Evolutionary conservation across 2,888 invertebrate species (phyloP).

Genomic region (Limnephilus lunatus): DNA sequence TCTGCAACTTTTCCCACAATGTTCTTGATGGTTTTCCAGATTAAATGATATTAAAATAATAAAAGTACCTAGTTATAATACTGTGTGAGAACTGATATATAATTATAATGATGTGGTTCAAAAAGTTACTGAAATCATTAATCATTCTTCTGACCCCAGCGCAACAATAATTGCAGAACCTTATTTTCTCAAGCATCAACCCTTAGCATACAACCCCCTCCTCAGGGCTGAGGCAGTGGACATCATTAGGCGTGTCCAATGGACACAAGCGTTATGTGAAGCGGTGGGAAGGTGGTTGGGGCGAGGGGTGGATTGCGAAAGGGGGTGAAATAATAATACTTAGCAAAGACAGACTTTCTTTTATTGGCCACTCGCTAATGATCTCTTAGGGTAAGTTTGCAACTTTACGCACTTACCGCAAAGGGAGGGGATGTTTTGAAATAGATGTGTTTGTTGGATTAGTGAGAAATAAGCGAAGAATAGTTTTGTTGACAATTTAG

Average conservation of each 20-base stretch:
- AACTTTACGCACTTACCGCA: not conserved
- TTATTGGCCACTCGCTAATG: conserved; percentile 62
- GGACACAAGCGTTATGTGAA: conserved; percentile 16
- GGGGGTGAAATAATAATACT: conserved; percentile 46
- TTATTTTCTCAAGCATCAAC: not conserved
- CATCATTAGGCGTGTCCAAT: conserved; percentile 56
- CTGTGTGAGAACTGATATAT: not conserved
- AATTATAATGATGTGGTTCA: not conserved
- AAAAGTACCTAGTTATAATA: not conserved
- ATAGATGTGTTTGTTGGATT: not conserved
- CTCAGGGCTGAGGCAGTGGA: conserved; percentile 30
- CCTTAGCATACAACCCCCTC: not conserved
- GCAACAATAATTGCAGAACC: conserved; percentile 29
- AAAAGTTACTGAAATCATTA: not conserved
- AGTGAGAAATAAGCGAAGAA: not conserved
- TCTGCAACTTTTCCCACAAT: conserved; percentile 5
- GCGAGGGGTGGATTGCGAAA: conserved; percentile 23
- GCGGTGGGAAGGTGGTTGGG: not conserved
- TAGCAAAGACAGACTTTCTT: conserved; percentile 41
- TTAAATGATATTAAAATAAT: too few species aligned
- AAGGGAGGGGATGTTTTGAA: not conserved
- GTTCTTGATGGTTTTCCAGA: not conserved
- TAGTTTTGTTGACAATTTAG: not conserved
- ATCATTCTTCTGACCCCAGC: conserved; percentile 9
- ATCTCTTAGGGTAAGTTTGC: conserved; percentile 44